Conservation (phyloP, 1,140 invertebrate genomes). For the Pseudoatta argentina region DNA sequence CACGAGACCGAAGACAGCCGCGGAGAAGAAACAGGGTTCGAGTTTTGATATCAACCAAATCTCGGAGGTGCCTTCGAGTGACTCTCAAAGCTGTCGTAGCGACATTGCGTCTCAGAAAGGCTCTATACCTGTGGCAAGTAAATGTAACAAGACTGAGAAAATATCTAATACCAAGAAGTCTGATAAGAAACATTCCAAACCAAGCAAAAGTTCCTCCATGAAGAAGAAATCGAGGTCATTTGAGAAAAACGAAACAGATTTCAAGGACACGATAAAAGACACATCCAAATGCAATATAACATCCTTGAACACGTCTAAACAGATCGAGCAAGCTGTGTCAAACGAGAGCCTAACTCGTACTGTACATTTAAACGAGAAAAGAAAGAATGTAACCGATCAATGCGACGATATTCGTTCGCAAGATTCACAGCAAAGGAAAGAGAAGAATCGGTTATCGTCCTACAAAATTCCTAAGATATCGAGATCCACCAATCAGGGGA, state of each 20-base stretch:
- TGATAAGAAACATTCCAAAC: constrained; percentile 53
- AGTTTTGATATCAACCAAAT: constrained; percentile 65
- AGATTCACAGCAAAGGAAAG: neutral
- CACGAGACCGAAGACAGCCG: constrained; percentile 76
- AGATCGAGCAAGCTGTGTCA: constrained; percentile 10
- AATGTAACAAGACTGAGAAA: constrained; percentile 14
- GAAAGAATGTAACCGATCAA: constrained; percentile 2
- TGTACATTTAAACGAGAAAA: constrained; percentile 25
- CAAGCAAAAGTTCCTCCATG: constrained; percentile 12
- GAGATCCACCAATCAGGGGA: neutral
- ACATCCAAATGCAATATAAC: constrained; percentile 55
- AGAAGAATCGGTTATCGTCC: constrained; percentile 10
- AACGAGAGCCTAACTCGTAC: neutral
- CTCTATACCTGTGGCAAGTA: neutral
- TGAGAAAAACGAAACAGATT: constrained; percentile 33
- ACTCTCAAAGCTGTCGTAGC: neutral
- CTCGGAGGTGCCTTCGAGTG: neutral
- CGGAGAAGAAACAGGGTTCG: constrained; percentile 78
- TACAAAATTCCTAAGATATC: constrained; percentile 42
- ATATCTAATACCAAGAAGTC: constrained; percentile 17
- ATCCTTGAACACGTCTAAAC: constrained; percentile 70
- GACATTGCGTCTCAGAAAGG: neutral
- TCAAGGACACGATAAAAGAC: neutral
- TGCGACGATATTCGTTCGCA: constrained; percentile 10
- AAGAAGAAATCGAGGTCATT: constrained; percentile 5